Conservation (phyloP, 2,797 vertebrate genomes). For the Tarsius wallacei region DNA sequence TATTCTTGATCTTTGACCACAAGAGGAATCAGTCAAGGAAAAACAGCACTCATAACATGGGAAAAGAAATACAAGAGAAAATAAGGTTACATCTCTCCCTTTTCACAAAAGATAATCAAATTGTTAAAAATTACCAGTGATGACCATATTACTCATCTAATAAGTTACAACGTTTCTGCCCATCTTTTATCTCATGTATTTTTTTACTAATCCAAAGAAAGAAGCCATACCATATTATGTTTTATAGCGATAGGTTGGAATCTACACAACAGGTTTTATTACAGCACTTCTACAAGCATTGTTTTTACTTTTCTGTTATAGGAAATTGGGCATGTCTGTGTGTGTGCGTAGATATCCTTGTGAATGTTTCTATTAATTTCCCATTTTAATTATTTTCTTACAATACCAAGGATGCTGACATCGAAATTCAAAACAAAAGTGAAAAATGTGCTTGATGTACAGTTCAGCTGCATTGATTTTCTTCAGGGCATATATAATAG, state of each 20-base stretch:
- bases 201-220: not conserved
- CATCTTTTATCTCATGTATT: not conserved
- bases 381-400: constrained; percentile 73
- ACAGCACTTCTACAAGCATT: not conserved
- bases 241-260: constrained; percentile 22
- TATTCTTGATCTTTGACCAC: not conserved
- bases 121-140: not conserved
- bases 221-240: not conserved
- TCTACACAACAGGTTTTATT: not conserved
- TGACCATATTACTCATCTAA: not conserved
- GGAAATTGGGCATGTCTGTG: not conserved
- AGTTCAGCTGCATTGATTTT: constrained; percentile 68
- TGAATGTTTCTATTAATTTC: constrained; percentile 60
- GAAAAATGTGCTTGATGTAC: constrained; percentile 60
- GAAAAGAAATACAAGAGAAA: not conserved
- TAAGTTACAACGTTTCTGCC: not conserved
- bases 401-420: constrained; percentile 31
- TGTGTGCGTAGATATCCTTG: not conserved
- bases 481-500: constrained; percentile 38
- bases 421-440: constrained; percentile 59
- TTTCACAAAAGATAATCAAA: not conserved
- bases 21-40: not conserved
- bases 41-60: not conserved
- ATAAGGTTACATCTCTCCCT: not conserved
- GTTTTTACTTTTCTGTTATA: not conserved